Evolutionary conservation across 2,113 vertebrate species (phyloP), one percentile per base, ranked within the genome.

Genomic region (Chaetura pelagica): DNA sequence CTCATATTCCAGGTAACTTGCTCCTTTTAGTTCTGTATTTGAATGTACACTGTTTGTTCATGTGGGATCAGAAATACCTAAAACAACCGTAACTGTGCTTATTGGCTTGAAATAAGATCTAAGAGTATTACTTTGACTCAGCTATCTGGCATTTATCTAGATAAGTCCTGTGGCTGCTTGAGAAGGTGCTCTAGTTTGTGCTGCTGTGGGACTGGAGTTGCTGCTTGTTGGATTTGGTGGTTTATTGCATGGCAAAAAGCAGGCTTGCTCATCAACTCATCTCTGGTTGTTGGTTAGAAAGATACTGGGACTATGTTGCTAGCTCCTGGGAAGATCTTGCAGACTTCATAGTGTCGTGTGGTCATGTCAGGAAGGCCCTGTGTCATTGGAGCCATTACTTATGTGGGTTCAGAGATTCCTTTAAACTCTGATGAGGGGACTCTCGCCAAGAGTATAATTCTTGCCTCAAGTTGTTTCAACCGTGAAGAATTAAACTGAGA

Each of bases 401-500:
- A 0, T 7, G 10, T 44, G 74, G 89, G 32, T 55, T 66, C 57
- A 52, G 94, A 84, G 48, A 34, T 84, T 77, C 61, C 58, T 84
- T 90, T 87, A 81, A 94, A 76, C 57, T 55, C 52, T 30, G 42
- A 55, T 67, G 64, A 91, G 58, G 69, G 8, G 29, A 52, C 54
- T 94, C 54, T 78, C 1, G 4, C 24, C 32, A 32, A n/a, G 52
- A 72, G n/a, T 58, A 0, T 67, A 92, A 95, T 93, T 96, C 52
- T 96, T 93, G 94, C 93, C 86, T 95, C 34, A 17, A 95, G 94
- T 94, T 94, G 69, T 88, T 94, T 77, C 72, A 89, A 92, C 72
- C 0, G 1, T 86, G 85, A 78, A 94, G 88, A 90, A 93, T 96
- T 93, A 95, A 92, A 78, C 61, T 18, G 86, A 34, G 94, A 88